These are phyloP conservation scores for Phataginus tricuspis DNA, from an alignment of 2,797 vertebrate species.

Conservation along the genomic window DNA sequence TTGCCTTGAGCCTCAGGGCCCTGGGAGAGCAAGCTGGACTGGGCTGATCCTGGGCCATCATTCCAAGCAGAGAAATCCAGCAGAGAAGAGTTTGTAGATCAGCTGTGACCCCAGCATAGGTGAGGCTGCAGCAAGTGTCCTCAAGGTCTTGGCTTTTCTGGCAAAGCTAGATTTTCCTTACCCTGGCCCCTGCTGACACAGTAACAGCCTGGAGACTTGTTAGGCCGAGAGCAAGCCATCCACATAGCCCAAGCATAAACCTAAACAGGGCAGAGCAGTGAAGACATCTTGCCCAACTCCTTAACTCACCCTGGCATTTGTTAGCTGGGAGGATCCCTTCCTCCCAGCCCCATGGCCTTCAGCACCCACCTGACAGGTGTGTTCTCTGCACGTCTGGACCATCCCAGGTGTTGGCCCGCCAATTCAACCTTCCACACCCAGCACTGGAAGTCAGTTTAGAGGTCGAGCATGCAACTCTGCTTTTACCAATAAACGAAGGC, in stretches of 20 bases:
- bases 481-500: neutral
- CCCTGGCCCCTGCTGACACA: neutral
- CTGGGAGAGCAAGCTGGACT: neutral
- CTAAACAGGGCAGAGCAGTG: slow-evolving; percentile 25
- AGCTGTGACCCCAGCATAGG: neutral
- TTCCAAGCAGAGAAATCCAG: neutral
- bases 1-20: neutral
- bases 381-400: neutral
- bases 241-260: slow-evolving; percentile 57
- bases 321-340: slow-evolving; percentile 32
- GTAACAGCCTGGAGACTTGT: neutral
- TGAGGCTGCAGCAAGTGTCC: neutral
- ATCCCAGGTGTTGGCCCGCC: neutral
- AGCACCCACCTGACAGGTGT: slow-evolving; percentile 60
- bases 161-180: slow-evolving; percentile 8
- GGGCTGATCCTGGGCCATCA: neutral
- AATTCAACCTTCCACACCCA: neutral
- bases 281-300: neutral
- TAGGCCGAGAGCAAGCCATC: neutral
- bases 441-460: neutral
- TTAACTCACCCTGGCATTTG: slow-evolving; percentile 30
- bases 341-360: neutral
- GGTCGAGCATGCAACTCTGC: neutral
- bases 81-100: neutral
- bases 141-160: neutral